Percentiles rank a stretch among this genome's conserved stretches.
Evolutionary conservation across 2,113 vertebrate species (phyloP).

Genomic region (Aspiorhynchus laticeps): DNA sequence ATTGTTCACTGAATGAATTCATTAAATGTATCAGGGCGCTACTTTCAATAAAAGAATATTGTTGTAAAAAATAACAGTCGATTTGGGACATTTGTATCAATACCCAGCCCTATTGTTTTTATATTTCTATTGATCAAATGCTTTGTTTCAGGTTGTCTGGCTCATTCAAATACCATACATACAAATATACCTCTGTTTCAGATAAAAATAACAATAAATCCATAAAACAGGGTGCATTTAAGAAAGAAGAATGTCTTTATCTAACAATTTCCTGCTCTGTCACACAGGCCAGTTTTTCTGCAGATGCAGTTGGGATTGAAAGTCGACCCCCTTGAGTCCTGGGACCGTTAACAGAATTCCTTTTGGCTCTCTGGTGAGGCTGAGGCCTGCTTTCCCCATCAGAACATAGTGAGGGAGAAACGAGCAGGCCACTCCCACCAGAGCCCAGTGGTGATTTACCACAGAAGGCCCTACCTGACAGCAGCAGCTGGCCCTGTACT

Average conservation of each 20-base stretch:
- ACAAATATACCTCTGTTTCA: too few relatives aligned
- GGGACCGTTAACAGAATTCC: constrained; percentile 57
- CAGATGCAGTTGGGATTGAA: constrained; percentile 59
- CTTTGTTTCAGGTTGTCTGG: too few relatives aligned
- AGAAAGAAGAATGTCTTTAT: constrained; percentile 50
- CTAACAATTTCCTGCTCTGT: constrained; percentile 34
- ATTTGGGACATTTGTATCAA: too few relatives aligned
- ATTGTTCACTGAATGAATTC: background rate
- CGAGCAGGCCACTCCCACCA: constrained; percentile 50
- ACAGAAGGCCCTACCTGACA: constrained; percentile 68
- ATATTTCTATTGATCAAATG: too few relatives aligned
- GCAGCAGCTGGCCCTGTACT: constrained; percentile 71
- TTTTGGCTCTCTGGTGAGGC: constrained; percentile 47
- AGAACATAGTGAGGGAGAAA: constrained; percentile 43
- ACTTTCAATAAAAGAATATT: background rate
- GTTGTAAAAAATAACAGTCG: background rate
- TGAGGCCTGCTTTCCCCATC: constrained; percentile 67
- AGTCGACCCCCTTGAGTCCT: constrained; percentile 54
- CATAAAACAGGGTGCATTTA: constrained; percentile 8
- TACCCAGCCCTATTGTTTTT: too few relatives aligned
- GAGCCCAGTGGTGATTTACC: constrained; percentile 65
- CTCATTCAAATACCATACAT: too few relatives aligned
- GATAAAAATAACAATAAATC: background rate
- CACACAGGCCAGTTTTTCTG: constrained; percentile 48
- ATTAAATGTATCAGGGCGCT: too few relatives aligned